Evolutionary conservation across 2,797 vertebrate species (phyloP).

Genomic region (Amblyraja radiata): DNA sequence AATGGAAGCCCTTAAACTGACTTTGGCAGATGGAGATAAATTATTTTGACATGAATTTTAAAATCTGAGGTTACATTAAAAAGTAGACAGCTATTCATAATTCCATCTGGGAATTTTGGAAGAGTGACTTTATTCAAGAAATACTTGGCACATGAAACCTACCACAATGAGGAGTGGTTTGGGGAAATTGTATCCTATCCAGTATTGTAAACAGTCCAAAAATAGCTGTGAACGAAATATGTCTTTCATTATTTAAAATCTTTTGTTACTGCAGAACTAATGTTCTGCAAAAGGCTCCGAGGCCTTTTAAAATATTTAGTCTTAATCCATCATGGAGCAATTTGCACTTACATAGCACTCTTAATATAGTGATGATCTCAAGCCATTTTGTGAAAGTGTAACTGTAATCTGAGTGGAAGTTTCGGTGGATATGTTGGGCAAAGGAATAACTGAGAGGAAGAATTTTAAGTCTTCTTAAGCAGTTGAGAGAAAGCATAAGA

Average conservation of each 20-base stretch:
- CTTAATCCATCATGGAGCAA: background rate
- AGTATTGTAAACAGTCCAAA: background rate
- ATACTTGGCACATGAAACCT: too few species aligned
- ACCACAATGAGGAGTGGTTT: too few species aligned
- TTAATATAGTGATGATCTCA: background rate
- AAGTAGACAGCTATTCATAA: too few species aligned
- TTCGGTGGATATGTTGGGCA: background rate
- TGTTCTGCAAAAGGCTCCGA: background rate
- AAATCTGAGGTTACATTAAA: too few species aligned
- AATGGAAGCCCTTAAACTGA: too few species aligned
- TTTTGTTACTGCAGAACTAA: background rate
- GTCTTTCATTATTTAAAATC: background rate
- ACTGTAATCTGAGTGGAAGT: background rate
- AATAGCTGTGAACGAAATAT: background rate
- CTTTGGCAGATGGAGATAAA: too few species aligned
- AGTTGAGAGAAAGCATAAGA: background rate
- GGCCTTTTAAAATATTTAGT: background rate
- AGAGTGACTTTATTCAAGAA: too few species aligned
- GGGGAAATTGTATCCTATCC: too few species aligned
- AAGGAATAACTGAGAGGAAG: background rate
- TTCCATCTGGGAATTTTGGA: too few species aligned
- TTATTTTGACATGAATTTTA: too few species aligned
- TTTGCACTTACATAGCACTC: background rate
- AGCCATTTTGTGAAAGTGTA: background rate
- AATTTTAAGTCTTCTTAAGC: background rate